Base-by-base conservation (phyloP, 37 sponge, comb jelly and placozoan genomes). In the Hormiphora californensis region DNA sequence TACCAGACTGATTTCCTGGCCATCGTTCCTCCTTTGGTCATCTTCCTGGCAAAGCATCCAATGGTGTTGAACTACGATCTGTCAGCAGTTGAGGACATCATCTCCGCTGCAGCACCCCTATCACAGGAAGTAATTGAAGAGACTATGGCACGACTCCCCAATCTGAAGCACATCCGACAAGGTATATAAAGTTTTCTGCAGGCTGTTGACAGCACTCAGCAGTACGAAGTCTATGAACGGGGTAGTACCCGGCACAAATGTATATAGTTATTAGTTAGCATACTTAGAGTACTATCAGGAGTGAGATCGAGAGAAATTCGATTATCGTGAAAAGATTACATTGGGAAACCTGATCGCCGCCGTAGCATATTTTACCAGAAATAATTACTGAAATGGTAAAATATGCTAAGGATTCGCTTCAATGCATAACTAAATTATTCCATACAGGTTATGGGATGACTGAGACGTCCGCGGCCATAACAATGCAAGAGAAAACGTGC, bases 41-140 rank as follows among this genome's bases (percentile, higher is more conserved):
- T 95, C 21, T 95, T 95, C 88, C 88, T 95, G 7, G 92, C 93
- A 0, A 93, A 93, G 43, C 89, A 92, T 44, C 91, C 93, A 4
- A 33, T 63, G 15, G 92, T 94, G 8, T 88, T 88, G 54, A 65
- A 91, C 54, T 95, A 95, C 87, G 86, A 95, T 67, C 86, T 93
- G 0, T 90, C 92, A 1, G 53, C 54, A 25, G 17, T 95, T 0
- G 87, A 31, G 21, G 33, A 86, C 39, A 81, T 95, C 0, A 54
- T 90, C 19, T 54, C 87, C 44, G 95, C 89, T 0, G 93, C 95
- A 22, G 95, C 95, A 37, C 95, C 95, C 12, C 85, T 93, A 40
- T 88, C 93, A 32, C 92, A 87, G 28, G 93, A 95, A 5, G 0
- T 91, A 28, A 81, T 86, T 0, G 31, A 85, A 39, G 88, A 85